Conservation (phyloP, 92 coral and sea anemone genomes). For the Blastomussa wellsi region DNA sequence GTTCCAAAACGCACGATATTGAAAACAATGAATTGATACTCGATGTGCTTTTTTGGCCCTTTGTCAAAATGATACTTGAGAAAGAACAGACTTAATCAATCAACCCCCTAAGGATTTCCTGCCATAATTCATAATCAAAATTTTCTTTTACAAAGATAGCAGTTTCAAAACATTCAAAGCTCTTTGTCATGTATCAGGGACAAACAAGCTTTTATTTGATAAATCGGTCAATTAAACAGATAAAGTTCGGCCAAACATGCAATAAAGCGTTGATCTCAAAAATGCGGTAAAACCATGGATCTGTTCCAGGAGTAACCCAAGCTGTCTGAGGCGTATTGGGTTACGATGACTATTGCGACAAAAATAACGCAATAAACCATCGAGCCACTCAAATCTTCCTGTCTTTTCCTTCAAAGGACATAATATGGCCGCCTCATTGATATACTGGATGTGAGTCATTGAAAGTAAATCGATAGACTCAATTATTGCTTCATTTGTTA, state of each 20-base stretch:
- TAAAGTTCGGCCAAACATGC: background rate
- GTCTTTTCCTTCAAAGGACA: background rate
- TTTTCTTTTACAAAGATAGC: background rate
- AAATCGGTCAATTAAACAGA: background rate
- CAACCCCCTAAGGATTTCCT: slow-evolving; percentile 17
- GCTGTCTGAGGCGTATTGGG: background rate
- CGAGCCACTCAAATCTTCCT: background rate
- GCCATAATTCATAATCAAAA: background rate
- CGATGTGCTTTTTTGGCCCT: slow-evolving; percentile 16
- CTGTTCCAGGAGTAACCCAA: slow-evolving; percentile 17
- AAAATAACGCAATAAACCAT: background rate
- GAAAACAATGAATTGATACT: background rate
- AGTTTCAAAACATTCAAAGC: background rate
- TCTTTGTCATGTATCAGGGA: background rate
- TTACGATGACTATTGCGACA: slow-evolving; percentile 12
- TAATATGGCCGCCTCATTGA: slow-evolving; percentile 7
- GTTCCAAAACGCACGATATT: background rate
- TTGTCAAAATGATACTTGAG: slow-evolving; percentile 27
- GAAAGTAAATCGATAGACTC: background rate
- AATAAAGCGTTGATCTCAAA: background rate
- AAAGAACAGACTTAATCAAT: slow-evolving; percentile 5
- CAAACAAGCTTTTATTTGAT: background rate
- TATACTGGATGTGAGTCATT: slow-evolving; percentile 17
- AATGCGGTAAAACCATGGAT: slow-evolving; percentile 8
- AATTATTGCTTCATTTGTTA: background rate